These are phyloP conservation scores for Metaphire vulgaris DNA, from an alignment of 1,140 invertebrate species.

Conservation along the genomic window DNA sequence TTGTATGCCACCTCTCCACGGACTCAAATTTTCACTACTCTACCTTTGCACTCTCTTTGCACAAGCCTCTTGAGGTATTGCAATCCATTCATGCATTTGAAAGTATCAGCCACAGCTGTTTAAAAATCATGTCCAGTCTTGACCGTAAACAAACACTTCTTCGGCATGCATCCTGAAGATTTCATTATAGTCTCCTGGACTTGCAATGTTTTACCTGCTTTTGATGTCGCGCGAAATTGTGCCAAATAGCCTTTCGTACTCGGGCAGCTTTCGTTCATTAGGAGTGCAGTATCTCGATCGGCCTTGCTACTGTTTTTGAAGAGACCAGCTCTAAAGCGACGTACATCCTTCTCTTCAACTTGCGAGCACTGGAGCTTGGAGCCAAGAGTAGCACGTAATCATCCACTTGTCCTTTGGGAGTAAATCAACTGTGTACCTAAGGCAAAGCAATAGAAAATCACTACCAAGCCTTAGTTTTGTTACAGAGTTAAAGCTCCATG, in stretches of 20 bases:
- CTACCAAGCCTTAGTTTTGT: background rate
- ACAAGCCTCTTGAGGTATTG: background rate
- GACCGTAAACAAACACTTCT: background rate
- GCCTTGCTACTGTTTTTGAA: background rate
- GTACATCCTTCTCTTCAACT: background rate
- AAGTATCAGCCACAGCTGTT: background rate
- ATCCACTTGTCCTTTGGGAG: background rate
- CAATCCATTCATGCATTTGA: background rate
- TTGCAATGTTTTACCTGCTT: background rate
- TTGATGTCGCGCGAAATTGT: background rate
- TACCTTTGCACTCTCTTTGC: background rate
- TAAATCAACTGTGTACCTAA: background rate
- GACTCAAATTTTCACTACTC: background rate
- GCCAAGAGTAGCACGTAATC: background rate
- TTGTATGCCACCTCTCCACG: background rate
- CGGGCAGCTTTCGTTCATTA: background rate
- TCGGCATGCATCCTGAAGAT: background rate
- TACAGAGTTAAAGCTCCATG: no score
- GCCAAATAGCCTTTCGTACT: background rate
- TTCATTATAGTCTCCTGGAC: background rate
- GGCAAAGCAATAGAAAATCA: background rate
- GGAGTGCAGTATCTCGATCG: background rate
- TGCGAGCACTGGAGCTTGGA: background rate
- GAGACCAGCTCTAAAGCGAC: background rate
- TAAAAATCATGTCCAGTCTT: background rate